phyloP scores from a whole-genome alignment of 1,140 invertebrate genomes.

The Cotesia typhae region DNA sequence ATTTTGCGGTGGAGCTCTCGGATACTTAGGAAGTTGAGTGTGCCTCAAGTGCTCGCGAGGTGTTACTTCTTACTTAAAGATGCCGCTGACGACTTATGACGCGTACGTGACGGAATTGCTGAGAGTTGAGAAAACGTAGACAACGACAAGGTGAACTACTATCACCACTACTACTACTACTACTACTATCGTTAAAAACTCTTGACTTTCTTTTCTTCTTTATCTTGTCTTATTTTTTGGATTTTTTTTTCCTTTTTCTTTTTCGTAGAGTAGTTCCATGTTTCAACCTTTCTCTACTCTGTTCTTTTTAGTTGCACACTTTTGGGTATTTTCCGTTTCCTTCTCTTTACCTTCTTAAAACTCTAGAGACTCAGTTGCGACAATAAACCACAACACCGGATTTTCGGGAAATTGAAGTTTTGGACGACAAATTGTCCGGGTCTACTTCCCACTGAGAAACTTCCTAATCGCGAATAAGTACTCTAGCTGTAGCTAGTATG shows the following conservation, averaged over 20 bases:
- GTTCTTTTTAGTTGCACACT: slow-evolving; percentile 24
- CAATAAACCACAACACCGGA: slow-evolving; percentile 33
- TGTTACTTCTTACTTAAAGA: slow-evolving; percentile 53
- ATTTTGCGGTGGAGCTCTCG: slow-evolving; percentile 42
- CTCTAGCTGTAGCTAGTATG: slow-evolving; percentile 1
- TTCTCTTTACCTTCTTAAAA: slow-evolving; percentile 24
- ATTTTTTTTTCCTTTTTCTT: not conserved
- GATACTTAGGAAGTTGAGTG: slow-evolving; percentile 46
- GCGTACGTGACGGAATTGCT: slow-evolving; percentile 55
- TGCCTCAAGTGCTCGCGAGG: slow-evolving; percentile 40
- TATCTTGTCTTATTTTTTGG: slow-evolving; percentile 26
- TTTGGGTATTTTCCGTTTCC: slow-evolving; percentile 10
- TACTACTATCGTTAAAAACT: too few relatives aligned
- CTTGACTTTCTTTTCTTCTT: slow-evolving; percentile 11
- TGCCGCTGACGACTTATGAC: slow-evolving; percentile 52
- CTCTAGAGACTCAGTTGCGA: slow-evolving; percentile 10
- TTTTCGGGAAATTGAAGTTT: slow-evolving; percentile 50
- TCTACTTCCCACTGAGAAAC: slow-evolving; percentile 28
- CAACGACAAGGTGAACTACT: slow-evolving; percentile 17
- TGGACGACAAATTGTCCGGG: slow-evolving; percentile 40
- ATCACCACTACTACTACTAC: not conserved
- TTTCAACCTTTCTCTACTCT: slow-evolving; percentile 27
- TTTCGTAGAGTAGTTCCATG: not conserved
- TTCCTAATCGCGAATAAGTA: slow-evolving; percentile 36
- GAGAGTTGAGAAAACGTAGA: slow-evolving; percentile 32